Conservation (phyloP, 2,113 vertebrate species). For the Nycticebus coucang region DNA sequence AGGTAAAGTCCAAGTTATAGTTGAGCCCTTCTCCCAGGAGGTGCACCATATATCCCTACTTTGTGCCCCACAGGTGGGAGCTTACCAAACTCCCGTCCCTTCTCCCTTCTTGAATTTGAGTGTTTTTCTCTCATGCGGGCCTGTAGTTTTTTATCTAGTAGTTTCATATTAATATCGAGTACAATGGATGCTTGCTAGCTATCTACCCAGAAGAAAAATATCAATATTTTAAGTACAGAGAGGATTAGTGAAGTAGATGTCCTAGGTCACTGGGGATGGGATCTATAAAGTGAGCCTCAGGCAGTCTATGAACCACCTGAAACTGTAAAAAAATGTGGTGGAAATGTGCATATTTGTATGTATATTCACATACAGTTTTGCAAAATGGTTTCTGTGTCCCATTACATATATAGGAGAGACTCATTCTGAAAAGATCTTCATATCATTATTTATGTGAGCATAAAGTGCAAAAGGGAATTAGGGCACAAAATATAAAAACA, state of each 20-base stretch:
- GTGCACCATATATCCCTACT: too few species aligned
- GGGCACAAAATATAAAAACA: background rate
- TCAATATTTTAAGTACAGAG: background rate
- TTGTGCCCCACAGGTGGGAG: too few species aligned
- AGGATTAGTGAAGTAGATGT: background rate
- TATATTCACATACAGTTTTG: background rate
- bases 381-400: background rate
- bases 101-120: too few species aligned
- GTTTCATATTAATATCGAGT: too few species aligned
- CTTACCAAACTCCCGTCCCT: too few species aligned
- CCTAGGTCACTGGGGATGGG: background rate
- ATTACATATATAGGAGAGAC: background rate
- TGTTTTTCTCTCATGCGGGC: too few species aligned
- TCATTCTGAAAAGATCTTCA: background rate
- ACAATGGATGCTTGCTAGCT: too few species aligned
- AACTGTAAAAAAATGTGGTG: background rate
- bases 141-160: too few species aligned
- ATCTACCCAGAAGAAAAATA: background rate
- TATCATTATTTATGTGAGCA: background rate
- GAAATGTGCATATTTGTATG: background rate
- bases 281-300: background rate
- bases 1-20: too few species aligned
- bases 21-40: too few species aligned
- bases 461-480: background rate
- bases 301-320: too few species aligned